Evolutionary conservation across 1,140 invertebrate genomes (phyloP).

Genomic region (Drosophila subpulchrella): DNA sequence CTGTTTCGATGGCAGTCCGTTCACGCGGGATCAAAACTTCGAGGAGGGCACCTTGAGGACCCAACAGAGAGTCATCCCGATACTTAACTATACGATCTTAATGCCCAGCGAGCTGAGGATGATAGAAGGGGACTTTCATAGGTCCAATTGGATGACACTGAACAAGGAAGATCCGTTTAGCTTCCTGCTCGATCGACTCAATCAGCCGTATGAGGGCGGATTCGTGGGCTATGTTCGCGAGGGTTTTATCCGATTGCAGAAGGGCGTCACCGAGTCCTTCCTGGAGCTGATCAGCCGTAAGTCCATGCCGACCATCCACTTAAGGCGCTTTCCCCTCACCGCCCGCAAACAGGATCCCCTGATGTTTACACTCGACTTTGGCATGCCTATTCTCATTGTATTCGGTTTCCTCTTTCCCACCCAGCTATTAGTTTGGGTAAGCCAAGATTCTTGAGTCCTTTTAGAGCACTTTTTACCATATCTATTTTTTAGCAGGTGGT

Average conservation of each 20-base stretch:
- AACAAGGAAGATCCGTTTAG: slow-evolving; percentile 38
- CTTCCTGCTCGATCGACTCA: slow-evolving; percentile 5
- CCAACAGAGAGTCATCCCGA: background rate
- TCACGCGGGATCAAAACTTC: background rate
- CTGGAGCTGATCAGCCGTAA: slow-evolving; percentile 2
- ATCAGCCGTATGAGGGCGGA: slow-evolving; percentile 31
- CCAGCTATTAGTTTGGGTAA: slow-evolving; percentile 56
- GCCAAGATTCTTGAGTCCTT: background rate
- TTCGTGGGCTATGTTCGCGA: slow-evolving; percentile 58
- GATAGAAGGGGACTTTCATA: slow-evolving; percentile 3
- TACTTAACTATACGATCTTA: slow-evolving; percentile 48
- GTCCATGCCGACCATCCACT: slow-evolving; percentile 17
- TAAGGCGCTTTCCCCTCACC: slow-evolving; percentile 57
- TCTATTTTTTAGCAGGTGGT: slow-evolving; percentile 52
- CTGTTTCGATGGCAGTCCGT: slow-evolving; percentile 32
- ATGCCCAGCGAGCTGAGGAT: slow-evolving; percentile 62
- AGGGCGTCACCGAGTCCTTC: slow-evolving; percentile 44
- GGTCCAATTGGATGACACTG: slow-evolving; percentile 61
- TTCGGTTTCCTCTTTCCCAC: slow-evolving; percentile 61
- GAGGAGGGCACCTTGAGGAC: background rate
- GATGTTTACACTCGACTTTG: slow-evolving; percentile 8
- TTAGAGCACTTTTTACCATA: background rate
- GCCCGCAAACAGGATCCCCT: slow-evolving; percentile 34
- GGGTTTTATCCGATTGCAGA: slow-evolving; percentile 60
- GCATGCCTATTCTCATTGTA: slow-evolving; percentile 40